Evolutionary conservation across 2,797 vertebrate species (phyloP).

Genomic region (Phylloscopus collybita): DNA sequence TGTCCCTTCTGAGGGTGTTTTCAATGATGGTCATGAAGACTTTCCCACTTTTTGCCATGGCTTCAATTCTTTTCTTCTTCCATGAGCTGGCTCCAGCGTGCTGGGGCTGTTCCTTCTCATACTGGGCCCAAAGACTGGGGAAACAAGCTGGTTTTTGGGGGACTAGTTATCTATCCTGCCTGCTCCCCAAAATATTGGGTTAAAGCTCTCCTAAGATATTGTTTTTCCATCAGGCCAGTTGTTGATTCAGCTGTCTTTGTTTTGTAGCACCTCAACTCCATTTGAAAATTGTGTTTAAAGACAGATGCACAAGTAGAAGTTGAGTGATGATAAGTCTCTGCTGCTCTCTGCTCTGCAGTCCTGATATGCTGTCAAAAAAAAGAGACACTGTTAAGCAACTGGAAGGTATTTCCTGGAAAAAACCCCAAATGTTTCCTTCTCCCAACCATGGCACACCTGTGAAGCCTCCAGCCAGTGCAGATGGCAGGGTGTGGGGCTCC

Average conservation of each 20-base stretch:
- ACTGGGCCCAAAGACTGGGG: background rate
- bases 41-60: background rate
- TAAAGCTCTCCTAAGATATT: background rate
- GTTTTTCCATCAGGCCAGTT: background rate
- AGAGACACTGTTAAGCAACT: background rate
- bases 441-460: background rate
- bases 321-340: background rate
- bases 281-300: background rate
- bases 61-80: background rate
- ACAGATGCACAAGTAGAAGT: background rate
- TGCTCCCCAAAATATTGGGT: background rate
- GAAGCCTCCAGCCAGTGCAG: background rate
- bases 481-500: background rate
- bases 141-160: background rate
- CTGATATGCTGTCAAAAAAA: background rate
- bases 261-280: background rate
- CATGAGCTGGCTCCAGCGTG: background rate
- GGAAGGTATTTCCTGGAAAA: background rate
- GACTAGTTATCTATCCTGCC: background rate
- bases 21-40: background rate
- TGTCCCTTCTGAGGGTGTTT: background rate
- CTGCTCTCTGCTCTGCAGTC: background rate
- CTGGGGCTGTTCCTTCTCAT: background rate
- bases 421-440: background rate
- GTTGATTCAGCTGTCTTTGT: background rate